These are phyloP conservation scores for Melanotaenia nigrans DNA, from an alignment of 2,797 vertebrate species.

Conservation along the genomic window DNA sequence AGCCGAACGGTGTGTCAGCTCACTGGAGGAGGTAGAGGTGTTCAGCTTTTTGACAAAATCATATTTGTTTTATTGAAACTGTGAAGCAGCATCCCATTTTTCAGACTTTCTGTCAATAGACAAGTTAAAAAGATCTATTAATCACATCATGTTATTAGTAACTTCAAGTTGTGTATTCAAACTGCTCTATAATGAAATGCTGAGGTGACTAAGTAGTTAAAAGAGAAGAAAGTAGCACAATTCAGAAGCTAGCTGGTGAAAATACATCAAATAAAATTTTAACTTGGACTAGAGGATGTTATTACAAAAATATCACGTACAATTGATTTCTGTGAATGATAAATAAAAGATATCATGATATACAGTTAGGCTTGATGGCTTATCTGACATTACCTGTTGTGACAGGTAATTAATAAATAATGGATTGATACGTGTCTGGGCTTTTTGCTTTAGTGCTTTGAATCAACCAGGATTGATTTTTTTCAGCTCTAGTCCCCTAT, in stretches of 20 bases:
- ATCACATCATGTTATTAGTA: too few species aligned
- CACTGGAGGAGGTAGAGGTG: neutral
- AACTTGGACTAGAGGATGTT: neutral
- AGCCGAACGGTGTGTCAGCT: neutral
- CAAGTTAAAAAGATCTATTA: neutral
- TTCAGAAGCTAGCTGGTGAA: neutral
- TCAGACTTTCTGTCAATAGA: neutral
- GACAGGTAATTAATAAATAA: slow-evolving; percentile 63
- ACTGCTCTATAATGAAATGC: neutral
- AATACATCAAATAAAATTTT: neutral
- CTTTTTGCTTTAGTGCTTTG: slow-evolving; percentile 59
- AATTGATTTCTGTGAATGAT: slow-evolving; percentile 31
- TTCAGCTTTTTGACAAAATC: neutral
- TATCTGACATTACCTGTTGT: slow-evolving; percentile 34
- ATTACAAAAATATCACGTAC: slow-evolving; percentile 1
- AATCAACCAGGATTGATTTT: slow-evolving; percentile 73
- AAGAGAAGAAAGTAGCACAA: neutral
- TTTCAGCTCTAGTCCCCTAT: slow-evolving; percentile 57
- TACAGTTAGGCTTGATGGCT: slow-evolving; percentile 14
- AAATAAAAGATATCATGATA: neutral
- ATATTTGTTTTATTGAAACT: neutral
- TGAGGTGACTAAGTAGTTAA: neutral
- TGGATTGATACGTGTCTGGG: slow-evolving; percentile 46
- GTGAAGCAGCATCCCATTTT: neutral
- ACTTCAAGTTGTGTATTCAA: too few species aligned